Conservation (phyloP, 2,888 invertebrate species). For the Magallana nippona region DNA sequence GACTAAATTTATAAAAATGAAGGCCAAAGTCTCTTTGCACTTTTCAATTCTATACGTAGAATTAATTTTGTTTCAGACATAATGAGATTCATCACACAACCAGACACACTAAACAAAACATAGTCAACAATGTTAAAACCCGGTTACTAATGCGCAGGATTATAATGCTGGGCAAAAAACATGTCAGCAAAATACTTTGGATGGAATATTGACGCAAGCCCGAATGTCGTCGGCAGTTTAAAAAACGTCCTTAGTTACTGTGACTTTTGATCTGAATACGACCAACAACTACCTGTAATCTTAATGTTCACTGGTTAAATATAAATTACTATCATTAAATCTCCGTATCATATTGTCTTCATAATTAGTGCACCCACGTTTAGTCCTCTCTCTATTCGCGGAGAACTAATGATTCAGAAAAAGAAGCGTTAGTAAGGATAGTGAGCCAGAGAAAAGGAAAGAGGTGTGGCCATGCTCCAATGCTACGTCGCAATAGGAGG, state of each 20-base stretch:
- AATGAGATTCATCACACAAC: neutral
- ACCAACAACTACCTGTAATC: neutral
- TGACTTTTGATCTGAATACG: neutral
- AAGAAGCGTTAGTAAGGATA: neutral
- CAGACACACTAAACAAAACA: neutral
- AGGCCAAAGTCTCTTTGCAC: neutral
- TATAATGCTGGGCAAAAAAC: neutral
- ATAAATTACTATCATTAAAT: constrained; percentile 21
- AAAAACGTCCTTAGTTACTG: neutral
- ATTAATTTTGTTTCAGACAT: neutral
- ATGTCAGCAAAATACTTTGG: neutral
- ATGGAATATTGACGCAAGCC: neutral
- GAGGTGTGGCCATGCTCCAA: neutral
- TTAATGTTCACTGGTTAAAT: constrained; percentile 20
- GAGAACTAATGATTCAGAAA: constrained; percentile 7
- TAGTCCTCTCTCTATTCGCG: neutral
- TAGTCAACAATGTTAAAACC: neutral
- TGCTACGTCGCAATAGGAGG: neutral
- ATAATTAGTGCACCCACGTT: constrained; percentile 12
- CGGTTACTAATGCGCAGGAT: neutral
- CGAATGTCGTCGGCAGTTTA: neutral
- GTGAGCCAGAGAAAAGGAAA: neutral
- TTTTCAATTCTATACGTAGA: neutral
- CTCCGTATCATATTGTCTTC: neutral
- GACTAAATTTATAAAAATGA: neutral